A percentile compares a stretch with the other conserved stretches of the same genome.
phyloP scores from a whole-genome alignment of 2,113 vertebrate genomes.

The Phrynosoma platyrhinos region DNA sequence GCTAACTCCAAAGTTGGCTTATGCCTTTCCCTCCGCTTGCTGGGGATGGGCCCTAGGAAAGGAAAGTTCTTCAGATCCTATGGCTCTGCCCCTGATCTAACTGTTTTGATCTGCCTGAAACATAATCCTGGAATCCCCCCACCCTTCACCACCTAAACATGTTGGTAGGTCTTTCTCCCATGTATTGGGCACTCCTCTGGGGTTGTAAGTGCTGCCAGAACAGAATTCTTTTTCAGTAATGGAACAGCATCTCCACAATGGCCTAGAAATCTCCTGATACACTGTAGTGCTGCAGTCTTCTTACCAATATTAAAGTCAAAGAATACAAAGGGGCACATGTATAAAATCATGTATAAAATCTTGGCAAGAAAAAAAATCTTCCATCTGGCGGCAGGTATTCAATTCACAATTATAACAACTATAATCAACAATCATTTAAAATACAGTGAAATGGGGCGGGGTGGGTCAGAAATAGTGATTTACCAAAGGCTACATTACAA shows the following conservation, averaged over 20 bases:
- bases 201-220: neutral
- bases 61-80: neutral
- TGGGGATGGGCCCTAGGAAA: neutral
- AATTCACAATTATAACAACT: too few species aligned
- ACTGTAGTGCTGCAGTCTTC: constrained; percentile 29
- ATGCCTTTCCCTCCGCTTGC: too few species aligned
- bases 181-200: neutral
- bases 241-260: neutral
- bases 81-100: too few species aligned
- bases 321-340: constrained; percentile 57
- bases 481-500: neutral
- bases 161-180: neutral
- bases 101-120: too few species aligned
- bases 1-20: too few species aligned
- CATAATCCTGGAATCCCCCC: too few species aligned
- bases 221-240: neutral
- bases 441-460: neutral
- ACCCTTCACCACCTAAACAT: too few species aligned
- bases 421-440: neutral
- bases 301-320: constrained; percentile 65
- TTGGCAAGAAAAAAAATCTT: neutral
- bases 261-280: neutral
- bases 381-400: neutral
- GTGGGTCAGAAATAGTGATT: neutral
- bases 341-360: constrained; percentile 48